Evolutionary conservation across 1,140 invertebrate species (phyloP).

Genomic region (Bombus difficillimus): DNA sequence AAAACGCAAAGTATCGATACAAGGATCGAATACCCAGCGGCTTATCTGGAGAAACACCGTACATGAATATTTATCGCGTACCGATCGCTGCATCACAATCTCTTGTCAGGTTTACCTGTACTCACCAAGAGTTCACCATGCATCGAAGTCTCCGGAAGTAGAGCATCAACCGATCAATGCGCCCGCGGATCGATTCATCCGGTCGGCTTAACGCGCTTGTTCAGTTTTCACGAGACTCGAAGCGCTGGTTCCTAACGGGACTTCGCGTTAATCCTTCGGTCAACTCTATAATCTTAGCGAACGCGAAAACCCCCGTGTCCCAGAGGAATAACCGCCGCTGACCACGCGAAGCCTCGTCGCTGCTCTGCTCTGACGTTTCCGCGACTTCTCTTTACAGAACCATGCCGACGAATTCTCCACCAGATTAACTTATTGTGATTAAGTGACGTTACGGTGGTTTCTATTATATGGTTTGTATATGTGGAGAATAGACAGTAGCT

Average conservation of each 20-base stretch:
- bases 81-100: background rate
- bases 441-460: background rate
- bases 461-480: background rate
- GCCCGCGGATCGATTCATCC: slow-evolving; percentile 31
- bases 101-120: no score
- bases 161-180: slow-evolving; percentile 4
- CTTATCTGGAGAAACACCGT: background rate
- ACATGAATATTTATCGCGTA: slow-evolving; percentile 20
- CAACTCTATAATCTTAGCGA: slow-evolving; percentile 52
- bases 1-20: background rate
- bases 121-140: background rate
- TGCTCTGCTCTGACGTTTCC: background rate
- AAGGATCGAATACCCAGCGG: background rate
- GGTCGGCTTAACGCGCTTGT: slow-evolving; percentile 43
- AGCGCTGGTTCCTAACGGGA: slow-evolving; percentile 1
- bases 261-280: slow-evolving; percentile 40
- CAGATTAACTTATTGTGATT: background rate
- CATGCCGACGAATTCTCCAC: background rate
- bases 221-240: slow-evolving; percentile 46
- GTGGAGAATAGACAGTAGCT: background rate
- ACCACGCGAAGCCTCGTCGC: slow-evolving; percentile 3
- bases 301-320: slow-evolving; percentile 13
- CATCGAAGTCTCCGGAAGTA: slow-evolving; percentile 17
- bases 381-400: background rate
- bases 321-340: background rate